Conservation (phyloP, 2,797 vertebrate genomes). For the Pelobates cultripes region DNA sequence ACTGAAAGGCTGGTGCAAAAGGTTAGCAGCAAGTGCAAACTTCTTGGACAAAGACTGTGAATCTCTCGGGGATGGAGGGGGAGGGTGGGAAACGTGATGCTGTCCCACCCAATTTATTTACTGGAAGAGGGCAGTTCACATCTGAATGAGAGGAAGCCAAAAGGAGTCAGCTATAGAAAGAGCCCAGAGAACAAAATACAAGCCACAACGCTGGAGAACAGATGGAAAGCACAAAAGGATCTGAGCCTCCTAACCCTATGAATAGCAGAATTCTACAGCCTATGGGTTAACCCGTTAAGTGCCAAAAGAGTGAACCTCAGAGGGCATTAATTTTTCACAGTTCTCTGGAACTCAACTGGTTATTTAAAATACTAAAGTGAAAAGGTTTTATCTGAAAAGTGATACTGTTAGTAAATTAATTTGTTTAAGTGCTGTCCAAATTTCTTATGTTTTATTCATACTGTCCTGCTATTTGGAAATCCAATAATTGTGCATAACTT, state of each 20-base stretch:
- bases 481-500: too few relatives aligned
- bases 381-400: too few relatives aligned
- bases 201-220: not conserved
- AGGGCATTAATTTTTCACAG: not conserved
- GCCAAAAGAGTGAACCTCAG: not conserved
- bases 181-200: not conserved
- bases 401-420: too few relatives aligned
- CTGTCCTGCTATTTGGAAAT: too few relatives aligned
- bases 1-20: constrained; percentile 4
- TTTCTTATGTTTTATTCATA: too few relatives aligned
- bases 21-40: constrained; percentile 12
- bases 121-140: not conserved
- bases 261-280: not conserved
- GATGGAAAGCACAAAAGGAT: constrained; percentile 2
- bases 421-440: too few relatives aligned
- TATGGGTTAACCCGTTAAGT: not conserved
- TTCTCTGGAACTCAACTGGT: not conserved
- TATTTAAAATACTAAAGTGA: not conserved
- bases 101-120: constrained; percentile 7
- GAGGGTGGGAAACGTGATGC: too few relatives aligned
- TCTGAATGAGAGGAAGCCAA: constrained; percentile 7
- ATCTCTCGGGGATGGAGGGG: not conserved
- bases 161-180: not conserved
- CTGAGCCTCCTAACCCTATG: not conserved
- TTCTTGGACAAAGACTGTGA: not conserved